Conservation (phyloP, 2,797 vertebrate species). For the Perodicticus potto region DNA sequence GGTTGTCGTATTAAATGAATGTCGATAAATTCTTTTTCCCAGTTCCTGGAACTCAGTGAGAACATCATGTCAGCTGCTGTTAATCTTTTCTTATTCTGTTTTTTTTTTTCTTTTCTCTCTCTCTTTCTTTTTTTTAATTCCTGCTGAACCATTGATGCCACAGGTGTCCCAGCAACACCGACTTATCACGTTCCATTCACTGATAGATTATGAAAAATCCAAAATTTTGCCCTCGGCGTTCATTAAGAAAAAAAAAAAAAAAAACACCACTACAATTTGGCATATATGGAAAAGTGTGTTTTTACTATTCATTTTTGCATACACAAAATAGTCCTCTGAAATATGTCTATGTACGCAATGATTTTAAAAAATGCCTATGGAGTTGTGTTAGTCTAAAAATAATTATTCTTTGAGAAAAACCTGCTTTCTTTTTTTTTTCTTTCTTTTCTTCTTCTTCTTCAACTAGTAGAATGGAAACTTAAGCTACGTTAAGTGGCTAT, state of each 20-base stretch:
- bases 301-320: not conserved
- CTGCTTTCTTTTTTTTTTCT: accelerated
- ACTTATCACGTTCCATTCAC: not conserved
- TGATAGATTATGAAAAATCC: not conserved
- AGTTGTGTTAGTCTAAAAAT: not conserved
- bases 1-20: not conserved
- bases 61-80: accelerated
- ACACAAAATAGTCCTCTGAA: not conserved
- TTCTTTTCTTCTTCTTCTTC: not conserved
- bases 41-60: not conserved
- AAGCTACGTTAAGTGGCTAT: not conserved
- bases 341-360: not conserved
- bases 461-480: not conserved
- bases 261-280: not conserved
- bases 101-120: not conserved
- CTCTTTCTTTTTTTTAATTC: not conserved
- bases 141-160: not conserved
- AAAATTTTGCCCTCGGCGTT: not conserved
- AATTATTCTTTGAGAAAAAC: not conserved
- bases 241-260: not conserved
- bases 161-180: too few relatives aligned
- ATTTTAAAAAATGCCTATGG: not conserved
- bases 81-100: not conserved
- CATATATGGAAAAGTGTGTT: not conserved
- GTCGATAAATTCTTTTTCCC: not conserved